Evolutionary conservation across 2,113 vertebrate genomes (phyloP), one percentile per base, ranked within the genome.

Genomic region (Crotalus viridis): DNA sequence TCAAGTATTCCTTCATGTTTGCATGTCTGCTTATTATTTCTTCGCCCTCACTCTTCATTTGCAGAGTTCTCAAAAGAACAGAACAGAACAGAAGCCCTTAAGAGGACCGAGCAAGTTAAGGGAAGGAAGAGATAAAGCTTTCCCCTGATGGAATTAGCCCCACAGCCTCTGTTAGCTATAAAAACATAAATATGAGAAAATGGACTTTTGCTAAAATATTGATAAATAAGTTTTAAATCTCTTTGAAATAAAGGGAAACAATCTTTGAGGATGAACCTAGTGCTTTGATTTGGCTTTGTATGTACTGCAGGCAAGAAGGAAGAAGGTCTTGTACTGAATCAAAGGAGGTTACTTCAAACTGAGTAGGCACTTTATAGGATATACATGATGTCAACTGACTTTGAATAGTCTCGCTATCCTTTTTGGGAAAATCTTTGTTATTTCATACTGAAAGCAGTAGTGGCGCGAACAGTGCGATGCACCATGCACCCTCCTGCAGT

Each of bases 121-220:
- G 85, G 69, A 74, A 90, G 57, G 10, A 26, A 57, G 89, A 52
- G 69, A 89, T 21, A 89, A 90, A 39, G 21, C 74, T 3, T n/a
- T 51, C 74, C 85, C 74, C 74, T 86, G 33, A 46, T 0, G 0
- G 90, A 0, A 1, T 33, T 64, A 89, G 48, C 91, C 87, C 85
- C 0, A 0, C 0, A 0, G 1, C 0, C 12, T 0, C 0, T 13
- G 43, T 33, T 91, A 56, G 93, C 69, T 8, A 64, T 0, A 48
- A 93, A 93, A 2, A 0, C 61, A 81, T n/a, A 94, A 94, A 33
- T 17, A 46, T 7, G 94, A 88, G 61, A 87, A 87, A 85, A 94
- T 1, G 1, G 55, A 90, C 51, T 61, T 85, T 90, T 86, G 89
- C 86, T 86, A 93, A 90, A 61, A 61, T 85, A 51, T 33, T 54